Base-by-base conservation (phyloP, 2,113 vertebrate genomes). In the Mus musculus region DNA sequence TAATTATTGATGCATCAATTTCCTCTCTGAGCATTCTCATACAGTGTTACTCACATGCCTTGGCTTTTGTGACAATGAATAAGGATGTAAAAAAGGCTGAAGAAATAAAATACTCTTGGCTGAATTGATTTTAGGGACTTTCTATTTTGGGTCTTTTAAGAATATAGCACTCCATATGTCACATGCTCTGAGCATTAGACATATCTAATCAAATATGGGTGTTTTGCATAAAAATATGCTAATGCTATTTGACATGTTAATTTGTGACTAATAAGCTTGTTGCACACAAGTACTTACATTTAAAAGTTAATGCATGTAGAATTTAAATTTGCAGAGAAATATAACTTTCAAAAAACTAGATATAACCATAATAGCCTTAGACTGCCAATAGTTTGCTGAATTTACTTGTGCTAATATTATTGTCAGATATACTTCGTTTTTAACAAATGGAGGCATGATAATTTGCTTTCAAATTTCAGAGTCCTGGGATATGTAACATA, bases 1-100 rank as follows among this genome's bases (percentile, higher is more conserved):
- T 94, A 98, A 97, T 97, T 97, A 97, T 97, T 97, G 94, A 97
- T 7, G 22, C 71, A 92, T 94, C 92, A 96, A 96, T 97, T 96
- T 96, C 65, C 90, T 97, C 89, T 90, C 89, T 89, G 72, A 95
- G 61, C 89, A 82, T 95, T 94, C 77, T 94, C 65, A 69, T 87
- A 90, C 17, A 61, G 24, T 92, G 85, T 92, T 95, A 77, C 28
- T 92, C 61, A 94, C 24, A 85, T 46, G 80, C 81, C 94, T 95
- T 93, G 72, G 95, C 73, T 96, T 97, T 92, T 63, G 49, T 95
- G 86, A 95, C 67, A 91, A 49, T 78, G 84, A 96, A 78, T 94
- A 94, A 96, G 88, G 84, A 95, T 3, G 24, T 94, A 91, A 94
- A 33, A 14, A 39, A 54, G 6, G 28, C 24, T 77, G 36, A 96